Evolutionary conservation across 2,797 vertebrate genomes (phyloP).

Genomic region (Artibeus lituratus): DNA sequence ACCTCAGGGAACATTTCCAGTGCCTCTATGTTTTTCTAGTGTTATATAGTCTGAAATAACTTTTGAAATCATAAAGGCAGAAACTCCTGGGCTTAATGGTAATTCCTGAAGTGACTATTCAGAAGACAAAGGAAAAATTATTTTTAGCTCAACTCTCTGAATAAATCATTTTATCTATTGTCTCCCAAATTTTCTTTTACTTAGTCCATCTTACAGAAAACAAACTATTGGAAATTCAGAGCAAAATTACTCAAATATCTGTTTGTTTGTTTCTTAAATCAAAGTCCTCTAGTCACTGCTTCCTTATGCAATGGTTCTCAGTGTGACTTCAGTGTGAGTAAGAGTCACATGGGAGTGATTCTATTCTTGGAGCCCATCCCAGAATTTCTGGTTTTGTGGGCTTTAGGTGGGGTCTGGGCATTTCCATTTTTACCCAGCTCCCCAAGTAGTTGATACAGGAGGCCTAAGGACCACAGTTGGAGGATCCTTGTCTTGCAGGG

Average conservation of each 20-base stretch:
- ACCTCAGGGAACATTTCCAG: not conserved
- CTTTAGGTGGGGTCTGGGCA: not conserved
- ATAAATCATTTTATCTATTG: not conserved
- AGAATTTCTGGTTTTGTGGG: not conserved
- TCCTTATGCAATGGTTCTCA: not conserved
- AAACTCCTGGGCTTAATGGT: not conserved
- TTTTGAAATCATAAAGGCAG: not conserved
- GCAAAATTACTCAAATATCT: not conserved
- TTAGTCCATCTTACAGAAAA: not conserved
- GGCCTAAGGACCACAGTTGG: not conserved
- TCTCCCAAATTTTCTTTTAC: not conserved
- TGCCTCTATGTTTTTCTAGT: not conserved
- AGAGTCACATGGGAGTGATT: not conserved
- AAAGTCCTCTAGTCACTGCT: not conserved
- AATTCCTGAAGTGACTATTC: conserved; percentile 26
- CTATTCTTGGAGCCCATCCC: not conserved
- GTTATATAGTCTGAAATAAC: conserved; percentile 26
- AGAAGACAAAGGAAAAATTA: not conserved
- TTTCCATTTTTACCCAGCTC: not conserved
- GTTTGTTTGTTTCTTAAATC: not conserved
- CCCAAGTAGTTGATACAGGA: not conserved
- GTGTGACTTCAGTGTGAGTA: not conserved
- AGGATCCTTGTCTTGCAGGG: not conserved
- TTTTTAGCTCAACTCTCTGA: conserved; percentile 23
- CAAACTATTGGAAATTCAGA: not conserved